Percentiles rank a stretch among this genome's conserved stretches.
Evolutionary conservation across 2,888 invertebrate genomes (phyloP).

Genomic region (Geophilus truncorum): DNA sequence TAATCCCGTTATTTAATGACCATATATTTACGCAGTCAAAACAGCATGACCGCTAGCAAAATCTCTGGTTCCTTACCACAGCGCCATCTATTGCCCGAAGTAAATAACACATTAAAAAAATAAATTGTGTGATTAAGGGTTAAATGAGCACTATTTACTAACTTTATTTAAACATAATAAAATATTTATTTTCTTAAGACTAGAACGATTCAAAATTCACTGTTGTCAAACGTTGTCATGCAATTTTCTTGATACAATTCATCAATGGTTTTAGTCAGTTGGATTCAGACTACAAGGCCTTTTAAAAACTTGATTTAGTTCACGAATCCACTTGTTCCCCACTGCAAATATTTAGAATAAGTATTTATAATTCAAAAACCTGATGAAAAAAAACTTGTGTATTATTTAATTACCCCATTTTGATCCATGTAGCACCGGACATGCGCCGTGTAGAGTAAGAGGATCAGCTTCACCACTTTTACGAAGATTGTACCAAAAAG

Average conservation of each 20-base stretch:
- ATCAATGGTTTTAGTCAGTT: not conserved
- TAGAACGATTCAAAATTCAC: no score
- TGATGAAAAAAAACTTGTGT: not conserved
- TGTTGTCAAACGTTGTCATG: not conserved
- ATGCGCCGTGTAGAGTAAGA: conserved; percentile 52
- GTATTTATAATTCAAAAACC: not conserved
- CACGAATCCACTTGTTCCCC: conserved; percentile 54
- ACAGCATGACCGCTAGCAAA: no score
- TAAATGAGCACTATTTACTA: no score
- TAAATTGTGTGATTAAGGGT: no score
- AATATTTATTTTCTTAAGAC: no score
- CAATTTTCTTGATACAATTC: not conserved
- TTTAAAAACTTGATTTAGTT: conserved; percentile 51
- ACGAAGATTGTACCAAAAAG: conserved; percentile 52
- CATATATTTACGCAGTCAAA: no score
- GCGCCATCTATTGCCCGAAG: no score
- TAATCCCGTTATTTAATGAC: no score
- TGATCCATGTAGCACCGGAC: conserved; percentile 51
- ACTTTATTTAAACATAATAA: no score
- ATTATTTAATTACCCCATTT: conserved; percentile 49
- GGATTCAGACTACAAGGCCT: conserved; percentile 41
- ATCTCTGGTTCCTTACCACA: no score
- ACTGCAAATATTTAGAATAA: conserved; percentile 39
- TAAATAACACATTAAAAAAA: no score
- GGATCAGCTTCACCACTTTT: conserved; percentile 48